Percentiles rank a stretch among this genome's conserved stretches.
These are phyloP conservation scores for Arion vulgaris DNA, from an alignment of 1,140 invertebrate species.

Conservation along the genomic window DNA sequence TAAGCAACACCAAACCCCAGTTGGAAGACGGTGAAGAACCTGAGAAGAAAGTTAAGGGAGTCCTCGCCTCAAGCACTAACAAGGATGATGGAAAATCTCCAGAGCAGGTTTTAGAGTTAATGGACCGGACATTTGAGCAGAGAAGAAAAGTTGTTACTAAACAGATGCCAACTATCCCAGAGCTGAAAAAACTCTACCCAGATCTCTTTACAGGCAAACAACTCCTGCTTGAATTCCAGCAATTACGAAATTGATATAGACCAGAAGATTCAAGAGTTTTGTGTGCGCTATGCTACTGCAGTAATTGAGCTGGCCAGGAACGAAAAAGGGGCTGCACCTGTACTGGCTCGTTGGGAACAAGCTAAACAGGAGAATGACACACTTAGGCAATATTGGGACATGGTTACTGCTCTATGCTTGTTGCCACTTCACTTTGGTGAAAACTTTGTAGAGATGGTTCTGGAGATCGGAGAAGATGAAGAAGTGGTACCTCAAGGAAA, in stretches of 20 bases:
- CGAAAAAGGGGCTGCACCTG: slow-evolving; percentile 53
- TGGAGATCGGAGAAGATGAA: slow-evolving; percentile 63
- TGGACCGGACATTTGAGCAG: slow-evolving; percentile 67
- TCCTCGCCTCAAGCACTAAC: not conserved
- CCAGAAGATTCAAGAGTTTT: slow-evolving; percentile 66
- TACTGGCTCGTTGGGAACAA: slow-evolving; percentile 59
- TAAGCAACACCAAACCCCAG: not conserved
- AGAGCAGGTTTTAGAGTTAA: slow-evolving; percentile 60
- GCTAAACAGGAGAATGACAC: slow-evolving; percentile 64
- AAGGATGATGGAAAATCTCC: slow-evolving; percentile 48
- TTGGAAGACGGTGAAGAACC: slow-evolving; percentile 33
- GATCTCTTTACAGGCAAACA: slow-evolving; percentile 64
- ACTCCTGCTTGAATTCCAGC: slow-evolving; percentile 64
- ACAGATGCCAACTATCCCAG: slow-evolving; percentile 62
- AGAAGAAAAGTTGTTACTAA: slow-evolving; percentile 62
- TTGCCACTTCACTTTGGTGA: slow-evolving; percentile 65
- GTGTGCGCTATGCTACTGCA: slow-evolving; percentile 62
- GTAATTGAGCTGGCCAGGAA: slow-evolving; percentile 60
- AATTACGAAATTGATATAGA: slow-evolving; percentile 68
- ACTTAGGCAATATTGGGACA: slow-evolving; percentile 68
- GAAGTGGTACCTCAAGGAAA: slow-evolving; percentile 65
- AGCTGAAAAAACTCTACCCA: slow-evolving; percentile 62
- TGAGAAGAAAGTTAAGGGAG: slow-evolving; percentile 16
- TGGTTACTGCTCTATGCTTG: slow-evolving; percentile 68
- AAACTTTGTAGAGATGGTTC: slow-evolving; percentile 66